Base-by-base conservation (phyloP, 2,113 vertebrate species). In the Grus americana region DNA sequence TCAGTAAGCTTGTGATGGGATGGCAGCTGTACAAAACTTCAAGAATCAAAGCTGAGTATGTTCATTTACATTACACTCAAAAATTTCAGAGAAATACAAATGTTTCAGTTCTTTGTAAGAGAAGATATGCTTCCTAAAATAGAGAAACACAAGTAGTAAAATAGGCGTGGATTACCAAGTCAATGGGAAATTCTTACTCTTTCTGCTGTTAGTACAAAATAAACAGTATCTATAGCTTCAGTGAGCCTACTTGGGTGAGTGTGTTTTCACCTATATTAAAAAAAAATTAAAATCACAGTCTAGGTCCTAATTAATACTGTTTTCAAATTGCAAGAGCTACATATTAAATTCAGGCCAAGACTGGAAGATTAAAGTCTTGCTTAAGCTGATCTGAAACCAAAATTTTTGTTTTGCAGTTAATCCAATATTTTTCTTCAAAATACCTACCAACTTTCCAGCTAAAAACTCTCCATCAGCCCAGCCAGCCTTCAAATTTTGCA, bases 291-390 rank as follows among this genome's bases (percentile, higher is more conserved):
- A 59, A 65, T 54, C 46, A 88, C 40, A 82, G 50, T 87, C 73
- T 88, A 93, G 58, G 42, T 86, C 49, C 63, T 81, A 84, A 50
- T 92, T 66, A 95, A 95, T 79, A 95, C 83, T 94, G 87, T 50
- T 62, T 83, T 63, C 66, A 78, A 87, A 90, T 15, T 66, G 29
- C 50, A 92, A 84, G 72, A 92, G 40, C 44, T 82, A 89, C 29
- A 15, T 66, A 54, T 46, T 89, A 93, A 93, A 75, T 79, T 72
- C 52, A 47, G 66, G 58, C 16, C 58, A 87, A 79, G 63, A 85
- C 54, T 68, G 38, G 40, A 87, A 95, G 24, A 93, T 36, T 72
- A 63, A 91, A 95, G 23, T 89, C 80, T 79, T 85, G 22, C n/a
- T 70, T 72, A 47, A 93, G 58, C 42, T 82, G 29, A 79, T 44